phyloP scores from a whole-genome alignment of 2,113 vertebrate genomes.

The Oreocharis arfaki region DNA sequence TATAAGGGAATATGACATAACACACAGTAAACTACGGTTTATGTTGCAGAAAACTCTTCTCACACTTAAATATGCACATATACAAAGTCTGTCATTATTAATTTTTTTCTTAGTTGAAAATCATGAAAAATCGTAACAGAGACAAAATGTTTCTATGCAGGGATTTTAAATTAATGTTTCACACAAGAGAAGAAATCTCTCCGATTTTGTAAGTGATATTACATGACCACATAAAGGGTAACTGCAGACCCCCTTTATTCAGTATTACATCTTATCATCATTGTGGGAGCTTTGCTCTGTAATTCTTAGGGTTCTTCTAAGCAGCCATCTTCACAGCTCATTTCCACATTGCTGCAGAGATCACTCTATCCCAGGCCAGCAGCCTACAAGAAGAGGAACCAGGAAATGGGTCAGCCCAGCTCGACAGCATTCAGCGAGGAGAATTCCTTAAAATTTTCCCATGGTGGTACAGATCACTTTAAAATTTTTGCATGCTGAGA shows the following conservation, averaged over 20 bases:
- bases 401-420: accelerated
- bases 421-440: neutral
- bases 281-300: neutral
- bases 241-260: neutral
- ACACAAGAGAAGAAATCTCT: neutral
- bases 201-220: neutral
- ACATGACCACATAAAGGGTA: neutral
- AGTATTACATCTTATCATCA: neutral
- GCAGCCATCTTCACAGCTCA: neutral
- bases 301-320: neutral
- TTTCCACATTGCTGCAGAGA: neutral
- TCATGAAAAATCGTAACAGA: constrained; percentile 41
- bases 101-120: constrained; percentile 19
- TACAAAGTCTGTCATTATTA: constrained; percentile 10
- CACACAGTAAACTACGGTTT: neutral
- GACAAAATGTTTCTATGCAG: neutral
- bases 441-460: neutral
- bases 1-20: neutral
- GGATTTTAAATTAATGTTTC: constrained; percentile 23
- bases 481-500: neutral
- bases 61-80: neutral
- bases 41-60: neutral
- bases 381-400: neutral
- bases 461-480: neutral
- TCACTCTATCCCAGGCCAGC: too few relatives aligned